Evolutionary conservation across 2,113 vertebrate genomes (phyloP), one percentile per base, ranked within the genome.

Genomic region (Oncorhynchus tshawytscha): DNA sequence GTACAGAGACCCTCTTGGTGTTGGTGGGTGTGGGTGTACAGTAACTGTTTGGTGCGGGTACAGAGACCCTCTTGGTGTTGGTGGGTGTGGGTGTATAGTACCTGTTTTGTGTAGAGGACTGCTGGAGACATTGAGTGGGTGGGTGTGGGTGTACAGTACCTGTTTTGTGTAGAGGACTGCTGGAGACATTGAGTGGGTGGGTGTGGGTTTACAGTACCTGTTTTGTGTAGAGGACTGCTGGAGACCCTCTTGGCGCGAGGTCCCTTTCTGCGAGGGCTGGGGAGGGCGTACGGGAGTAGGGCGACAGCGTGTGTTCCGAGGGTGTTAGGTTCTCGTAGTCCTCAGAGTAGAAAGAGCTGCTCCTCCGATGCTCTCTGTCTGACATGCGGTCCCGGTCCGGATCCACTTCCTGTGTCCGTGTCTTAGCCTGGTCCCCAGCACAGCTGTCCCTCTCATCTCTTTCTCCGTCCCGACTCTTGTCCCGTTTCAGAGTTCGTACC

Each of bases 321-420:
- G 82, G 91, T 15, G 95, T 94, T 0, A 84, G 83, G 6, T 94
- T 91, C 79, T 93, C 94, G 74, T 93, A 94, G 79, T 97, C 95
- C 62, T 97, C 95, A 0, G 95, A 97, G 82, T 93, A 95, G 82
- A 90, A 95, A 1, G 94, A 95, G 70, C 90, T 93, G 79, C 93
- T 93, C 85, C 76, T 91, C 18, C 64, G 73, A 34, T 72, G 73
- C 59, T 93, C 94, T 77, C 74, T 90, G 1, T 93, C 93, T 6
- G 94, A 93, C 74, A 90, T 83, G 59, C 69, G 90, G 76, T 96
- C 92, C 4, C 85, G 86, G 82, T 95, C 91, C 2, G 88, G 86
- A 82, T 94, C 92, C 45, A 88, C 89, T 79, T 87, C 87, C 79
- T 80, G 78, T 5, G 67, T 88, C 72, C 85, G 64, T 49, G 90